Conservation (phyloP, 2,888 invertebrate species). For the Ametastegia equiseti region DNA sequence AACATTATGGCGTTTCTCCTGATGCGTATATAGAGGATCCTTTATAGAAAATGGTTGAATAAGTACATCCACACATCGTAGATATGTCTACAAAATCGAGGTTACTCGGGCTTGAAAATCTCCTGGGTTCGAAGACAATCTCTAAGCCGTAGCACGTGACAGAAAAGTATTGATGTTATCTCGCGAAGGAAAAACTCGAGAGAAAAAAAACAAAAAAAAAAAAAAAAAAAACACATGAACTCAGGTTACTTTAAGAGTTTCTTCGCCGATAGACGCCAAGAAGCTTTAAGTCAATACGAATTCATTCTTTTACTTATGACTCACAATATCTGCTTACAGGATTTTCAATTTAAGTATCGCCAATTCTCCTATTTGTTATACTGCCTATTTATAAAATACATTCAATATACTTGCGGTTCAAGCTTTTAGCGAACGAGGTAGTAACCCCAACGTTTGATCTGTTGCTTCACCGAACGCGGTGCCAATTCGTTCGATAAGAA, state of each 20-base stretch:
- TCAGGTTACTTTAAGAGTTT: neutral
- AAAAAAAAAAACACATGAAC: too few relatives aligned
- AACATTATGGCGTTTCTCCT: neutral
- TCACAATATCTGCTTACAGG: neutral
- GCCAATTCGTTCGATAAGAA: neutral
- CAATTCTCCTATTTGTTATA: neutral
- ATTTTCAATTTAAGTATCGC: neutral
- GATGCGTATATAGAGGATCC: too few relatives aligned
- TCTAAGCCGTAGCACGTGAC: neutral
- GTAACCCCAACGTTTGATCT: constrained; percentile 2
- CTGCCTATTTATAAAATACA: neutral
- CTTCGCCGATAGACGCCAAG: neutral
- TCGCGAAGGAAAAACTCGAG: neutral
- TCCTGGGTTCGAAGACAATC: neutral
- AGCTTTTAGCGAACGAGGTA: constrained; percentile 29
- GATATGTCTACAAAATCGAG: neutral
- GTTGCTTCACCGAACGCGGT: neutral
- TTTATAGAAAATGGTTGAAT: neutral
- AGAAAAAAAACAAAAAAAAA: too few relatives aligned
- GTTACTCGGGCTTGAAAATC: neutral
- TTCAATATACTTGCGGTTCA: neutral
- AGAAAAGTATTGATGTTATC: constrained; percentile 9
- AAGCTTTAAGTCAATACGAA: neutral
- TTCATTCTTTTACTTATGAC: neutral
- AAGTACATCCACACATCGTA: neutral